Evolutionary conservation across 1,140 invertebrate genomes (phyloP).

Genomic region (Lineus longissimus): DNA sequence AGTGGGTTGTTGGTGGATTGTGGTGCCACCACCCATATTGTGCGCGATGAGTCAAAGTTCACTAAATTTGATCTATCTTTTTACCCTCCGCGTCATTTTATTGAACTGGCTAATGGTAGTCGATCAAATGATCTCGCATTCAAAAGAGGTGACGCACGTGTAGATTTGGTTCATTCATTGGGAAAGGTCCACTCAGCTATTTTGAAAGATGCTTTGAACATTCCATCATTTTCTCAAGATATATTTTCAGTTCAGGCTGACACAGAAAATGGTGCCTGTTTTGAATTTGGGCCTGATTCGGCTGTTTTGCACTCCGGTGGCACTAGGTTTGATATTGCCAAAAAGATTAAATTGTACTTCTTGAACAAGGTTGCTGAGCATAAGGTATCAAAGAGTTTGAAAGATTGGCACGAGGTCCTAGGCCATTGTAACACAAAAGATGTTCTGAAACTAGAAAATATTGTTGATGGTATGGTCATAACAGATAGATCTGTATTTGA

Average conservation of each 20-base stretch:
- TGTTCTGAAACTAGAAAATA: neutral
- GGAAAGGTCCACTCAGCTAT: neutral
- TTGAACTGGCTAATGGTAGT: conserved; percentile 16
- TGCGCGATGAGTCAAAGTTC: conserved; percentile 17
- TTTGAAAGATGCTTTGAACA: conserved; percentile 6
- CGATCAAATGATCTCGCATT: neutral
- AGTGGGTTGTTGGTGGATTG: conserved; percentile 12
- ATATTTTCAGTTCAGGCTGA: conserved; percentile 18
- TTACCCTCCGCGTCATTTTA: conserved; percentile 6
- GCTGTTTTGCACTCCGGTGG: neutral
- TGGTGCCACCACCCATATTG: conserved; percentile 18
- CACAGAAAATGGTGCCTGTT: conserved; percentile 7
- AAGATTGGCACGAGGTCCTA: neutral
- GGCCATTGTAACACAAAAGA: conserved; percentile 9
- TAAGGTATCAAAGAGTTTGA: neutral
- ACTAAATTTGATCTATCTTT: conserved; percentile 12
- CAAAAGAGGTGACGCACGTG: conserved; percentile 9
- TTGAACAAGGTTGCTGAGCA: neutral
- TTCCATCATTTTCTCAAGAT: conserved; percentile 13
- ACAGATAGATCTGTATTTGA: neutral
- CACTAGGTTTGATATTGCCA: neutral
- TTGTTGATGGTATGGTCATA: conserved; percentile 3
- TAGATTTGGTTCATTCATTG: neutral
- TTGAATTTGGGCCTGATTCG: neutral
- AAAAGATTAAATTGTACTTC: neutral